Percentiles rank a stretch among this genome's conserved stretches.
Evolutionary conservation across 2,113 vertebrate species (phyloP).

Genomic region (Phocoena sinus): DNA sequence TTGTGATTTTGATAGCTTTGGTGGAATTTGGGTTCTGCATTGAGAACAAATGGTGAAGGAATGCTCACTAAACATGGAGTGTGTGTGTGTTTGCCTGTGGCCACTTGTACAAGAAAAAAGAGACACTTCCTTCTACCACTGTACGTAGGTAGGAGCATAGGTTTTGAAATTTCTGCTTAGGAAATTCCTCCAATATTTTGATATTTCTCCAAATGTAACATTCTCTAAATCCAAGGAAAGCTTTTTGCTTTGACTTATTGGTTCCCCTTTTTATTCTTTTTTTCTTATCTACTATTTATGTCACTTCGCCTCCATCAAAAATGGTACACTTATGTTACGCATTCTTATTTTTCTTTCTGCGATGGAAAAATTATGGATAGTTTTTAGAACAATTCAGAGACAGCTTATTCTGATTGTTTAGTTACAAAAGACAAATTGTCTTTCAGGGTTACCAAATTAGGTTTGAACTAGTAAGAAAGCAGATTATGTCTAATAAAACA

Average conservation of each 20-base stretch:
- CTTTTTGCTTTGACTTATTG: neutral
- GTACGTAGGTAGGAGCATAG: rapidly evolving
- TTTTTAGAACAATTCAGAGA: conserved; percentile 10
- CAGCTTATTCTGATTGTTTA: neutral
- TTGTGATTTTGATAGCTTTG: conserved; percentile 23
- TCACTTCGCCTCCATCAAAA: neutral
- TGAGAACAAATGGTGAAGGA: neutral
- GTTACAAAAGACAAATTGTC: conserved; percentile 5
- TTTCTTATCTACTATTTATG: neutral
- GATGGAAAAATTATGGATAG: neutral
- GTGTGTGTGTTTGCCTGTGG: neutral
- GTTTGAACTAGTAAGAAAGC: neutral
- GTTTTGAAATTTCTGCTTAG: neutral
- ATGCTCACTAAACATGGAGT: neutral
- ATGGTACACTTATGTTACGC: neutral
- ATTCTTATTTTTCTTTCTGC: neutral
- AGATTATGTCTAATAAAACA: neutral
- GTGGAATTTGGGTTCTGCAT: neutral
- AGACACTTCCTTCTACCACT: neutral
- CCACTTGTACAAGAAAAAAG: neutral
- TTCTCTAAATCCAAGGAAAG: neutral
- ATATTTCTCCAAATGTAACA: neutral
- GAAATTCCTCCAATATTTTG: neutral
- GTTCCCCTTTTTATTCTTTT: neutral
- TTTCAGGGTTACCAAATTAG: neutral